Evolutionary conservation across 2,113 vertebrate species (phyloP), one percentile per base, ranked within the genome.

Genomic region (Fulica atra): DNA sequence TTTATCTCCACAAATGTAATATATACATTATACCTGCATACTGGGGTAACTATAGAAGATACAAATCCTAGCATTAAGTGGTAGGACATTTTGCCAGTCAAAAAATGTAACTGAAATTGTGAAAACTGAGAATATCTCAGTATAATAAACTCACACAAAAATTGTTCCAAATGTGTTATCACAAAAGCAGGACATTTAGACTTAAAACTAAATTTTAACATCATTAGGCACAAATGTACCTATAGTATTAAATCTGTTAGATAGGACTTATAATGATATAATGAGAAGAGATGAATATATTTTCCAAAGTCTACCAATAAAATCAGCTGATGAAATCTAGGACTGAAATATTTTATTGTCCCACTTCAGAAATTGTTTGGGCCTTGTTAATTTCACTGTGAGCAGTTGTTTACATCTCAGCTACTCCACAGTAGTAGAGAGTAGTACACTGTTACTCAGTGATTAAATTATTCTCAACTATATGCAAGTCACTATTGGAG

Each of bases 391-490:
- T 93, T 71, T 64, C 31, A 20, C 25, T 11, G 31, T 29, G 24
- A 60, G 48, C 28, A 51, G 53, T 63, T 74, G 26, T 66, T 89
- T 50, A 21, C 16, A 29, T 7, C 64, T 35, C 78, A 69, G 44
- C 19, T 65, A 56, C 48, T 20, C 64, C 1, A 1, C 0, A 0
- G 88, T 19, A 56, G 53, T 40, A 57, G 7, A 28, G 46, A 42
- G 21, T 3, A 81, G 8, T 76, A 56, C 9, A 13, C 40, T 74
- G 48, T 56, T 25, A 51, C 38, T 24, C 8, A 64, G 48, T 18
- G 28, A 71, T 50, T 31, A 81, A 54, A 42, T 65, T 63, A 63
- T 48, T 80, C 72, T 68, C 48, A 76, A 17, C 82, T 16, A 91
- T 6, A 42, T 2, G 25, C 35, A 70, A 80, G 63, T 38, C 64